These are phyloP conservation scores for Triplophysa yarkandensis DNA, from an alignment of 2,797 vertebrate species.

Conservation along the genomic window DNA sequence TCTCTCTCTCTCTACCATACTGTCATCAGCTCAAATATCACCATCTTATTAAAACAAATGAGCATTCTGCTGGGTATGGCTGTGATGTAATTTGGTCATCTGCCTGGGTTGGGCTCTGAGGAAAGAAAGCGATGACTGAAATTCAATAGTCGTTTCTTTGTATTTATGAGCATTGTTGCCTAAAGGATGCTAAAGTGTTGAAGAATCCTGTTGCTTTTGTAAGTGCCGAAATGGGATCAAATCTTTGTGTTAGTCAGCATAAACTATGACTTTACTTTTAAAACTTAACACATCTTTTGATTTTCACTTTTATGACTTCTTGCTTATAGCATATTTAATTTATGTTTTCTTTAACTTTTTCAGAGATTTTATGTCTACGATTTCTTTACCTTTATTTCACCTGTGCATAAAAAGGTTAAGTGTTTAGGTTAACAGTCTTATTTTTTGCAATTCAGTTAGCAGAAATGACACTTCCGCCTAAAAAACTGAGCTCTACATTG, in stretches of 20 bases:
- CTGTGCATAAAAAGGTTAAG: neutral
- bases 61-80: conserved; percentile 37
- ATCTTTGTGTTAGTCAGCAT: conserved; percentile 5
- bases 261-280: neutral
- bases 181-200: conserved; percentile 21
- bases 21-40: conserved; percentile 41
- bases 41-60: conserved; percentile 54
- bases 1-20: conserved; percentile 41
- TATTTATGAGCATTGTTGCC: conserved; percentile 29
- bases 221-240: neutral
- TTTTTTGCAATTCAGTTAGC: neutral
- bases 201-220: conserved; percentile 20
- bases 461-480: neutral
- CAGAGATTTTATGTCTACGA: too few species aligned
- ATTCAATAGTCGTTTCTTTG: conserved; percentile 18
- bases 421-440: neutral
- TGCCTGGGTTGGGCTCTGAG: conserved; percentile 29
- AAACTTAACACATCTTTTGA: neutral
- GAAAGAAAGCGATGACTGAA: conserved; percentile 39
- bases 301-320: too few species aligned
- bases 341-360: too few species aligned
- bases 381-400: too few species aligned
- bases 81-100: conserved; percentile 44
- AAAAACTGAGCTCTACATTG: neutral
- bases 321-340: too few species aligned